Evolutionary conservation across 1,140 invertebrate genomes (phyloP).

Genomic region (Drepana arcuata): DNA sequence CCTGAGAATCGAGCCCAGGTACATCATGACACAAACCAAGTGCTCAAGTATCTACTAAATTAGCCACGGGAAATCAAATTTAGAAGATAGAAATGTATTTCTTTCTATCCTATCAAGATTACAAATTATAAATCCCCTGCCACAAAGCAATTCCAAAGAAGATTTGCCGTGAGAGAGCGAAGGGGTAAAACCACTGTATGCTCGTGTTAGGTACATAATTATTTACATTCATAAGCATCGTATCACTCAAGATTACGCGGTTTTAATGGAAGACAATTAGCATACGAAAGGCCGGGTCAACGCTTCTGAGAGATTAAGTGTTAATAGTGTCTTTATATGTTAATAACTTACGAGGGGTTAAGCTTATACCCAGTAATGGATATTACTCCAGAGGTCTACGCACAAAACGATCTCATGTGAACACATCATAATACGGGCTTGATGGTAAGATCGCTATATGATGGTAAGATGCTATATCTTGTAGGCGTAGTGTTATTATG

Average conservation of each 20-base stretch:
- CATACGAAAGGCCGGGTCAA: slow-evolving; percentile 41
- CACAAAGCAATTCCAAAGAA: too few relatives aligned
- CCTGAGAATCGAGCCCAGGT: too few relatives aligned
- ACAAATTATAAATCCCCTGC: too few relatives aligned
- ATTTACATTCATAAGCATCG: slow-evolving; percentile 12
- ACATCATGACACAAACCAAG: too few relatives aligned
- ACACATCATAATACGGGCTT: slow-evolving; percentile 33
- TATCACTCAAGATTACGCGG: slow-evolving; percentile 35
- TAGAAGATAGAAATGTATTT: background rate
- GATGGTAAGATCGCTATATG: slow-evolving; percentile 26
- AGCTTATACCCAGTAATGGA: slow-evolving; percentile 41
- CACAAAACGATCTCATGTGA: slow-evolving; percentile 20
- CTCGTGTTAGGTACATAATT: background rate
- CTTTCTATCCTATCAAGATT: background rate
- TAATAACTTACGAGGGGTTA: slow-evolving; percentile 50
- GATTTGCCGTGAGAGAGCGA: too few relatives aligned
- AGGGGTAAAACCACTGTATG: too few relatives aligned
- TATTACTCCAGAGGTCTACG: slow-evolving; percentile 35
- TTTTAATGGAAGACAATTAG: slow-evolving; percentile 43
- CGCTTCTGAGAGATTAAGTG: slow-evolving; percentile 42
- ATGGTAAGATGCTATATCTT: too few relatives aligned
- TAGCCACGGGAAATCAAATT: too few relatives aligned
- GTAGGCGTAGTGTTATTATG: too few relatives aligned
- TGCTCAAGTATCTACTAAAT: too few relatives aligned
- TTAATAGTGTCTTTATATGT: slow-evolving; percentile 49